Conservation (phyloP, 2,113 vertebrate genomes). For the Pan troglodytes region NHGRI_mPanTro3-v2.1_pri NC_072412.2:110486501-110487000, state of each 20-base stretch:
- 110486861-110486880: background rate
- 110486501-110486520: background rate
- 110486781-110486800: conserved; percentile 68
- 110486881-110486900: conserved; percentile 51
- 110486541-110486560: conserved; percentile 42
- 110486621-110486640: conserved; percentile 66
- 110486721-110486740: conserved; percentile 75
- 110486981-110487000: background rate
- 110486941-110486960: conserved; percentile 2
- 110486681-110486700: conserved; percentile 73
- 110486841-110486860: conserved; percentile 64
- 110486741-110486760: conserved; percentile 67
- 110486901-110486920: conserved; percentile 69
- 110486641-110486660: conserved; percentile 64
- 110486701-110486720: conserved; percentile 76
- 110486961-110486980: conserved; percentile 28
- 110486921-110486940: background rate
- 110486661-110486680: conserved; percentile 74
- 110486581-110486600: background rate
- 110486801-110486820: conserved; percentile 71
- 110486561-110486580: background rate
- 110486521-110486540: conserved; percentile 27
- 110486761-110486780: conserved; percentile 73
- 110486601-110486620: conserved; percentile 22
- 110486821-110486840: conserved; percentile 59